Evolutionary conservation across 1,140 invertebrate genomes (phyloP), one percentile per base, ranked within the genome.

Genomic region (Megathymus violae): DNA sequence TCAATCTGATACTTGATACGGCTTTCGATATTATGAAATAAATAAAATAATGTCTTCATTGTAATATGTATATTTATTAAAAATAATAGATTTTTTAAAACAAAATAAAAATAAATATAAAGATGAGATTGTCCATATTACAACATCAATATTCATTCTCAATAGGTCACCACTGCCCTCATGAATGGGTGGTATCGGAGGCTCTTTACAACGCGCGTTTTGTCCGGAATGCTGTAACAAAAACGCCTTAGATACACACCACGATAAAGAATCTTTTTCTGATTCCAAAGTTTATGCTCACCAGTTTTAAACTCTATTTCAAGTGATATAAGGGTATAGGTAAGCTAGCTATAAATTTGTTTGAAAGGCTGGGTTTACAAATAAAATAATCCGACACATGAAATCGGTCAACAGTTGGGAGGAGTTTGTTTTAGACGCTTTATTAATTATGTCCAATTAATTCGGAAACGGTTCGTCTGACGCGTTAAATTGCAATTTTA

Each of bases 381-480:
- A 89, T 83, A 87, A 89, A 85, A 87, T 74, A 67, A 79, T 79
- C 64, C 71, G 77, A 86, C 69, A 66, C 67, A 77, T 71, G 76
- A 74, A 71, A 78, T 84, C 74, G 72, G 71, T 81, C 76, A 80
- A 82, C 76, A 88, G 82, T 80, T 83, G 84, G 77, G 77, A 72
- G 85, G 77, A 87, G 87, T 87, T 80, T 85, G 83, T 86, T 85
- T 89, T 87, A 82, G 81, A 80, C 73, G 79, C 78, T 87, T 85
- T 89, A 89, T 89, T 89, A 91, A 91, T 89, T 87, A 86, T 88
- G 86, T 88, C 85, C 77, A 87, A 91, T 88, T 88, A 88, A 89
- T 89, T 88, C 78, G 62, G 70, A 76, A 76, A 88, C 78, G 82
- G 83, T 76, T 76, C 73, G 72, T 78, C 74, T 81, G 67, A 78